These are phyloP conservation scores for Ochropacha duplaris DNA, from an alignment of 2,888 invertebrate genomes.

Conservation along the genomic window DNA sequence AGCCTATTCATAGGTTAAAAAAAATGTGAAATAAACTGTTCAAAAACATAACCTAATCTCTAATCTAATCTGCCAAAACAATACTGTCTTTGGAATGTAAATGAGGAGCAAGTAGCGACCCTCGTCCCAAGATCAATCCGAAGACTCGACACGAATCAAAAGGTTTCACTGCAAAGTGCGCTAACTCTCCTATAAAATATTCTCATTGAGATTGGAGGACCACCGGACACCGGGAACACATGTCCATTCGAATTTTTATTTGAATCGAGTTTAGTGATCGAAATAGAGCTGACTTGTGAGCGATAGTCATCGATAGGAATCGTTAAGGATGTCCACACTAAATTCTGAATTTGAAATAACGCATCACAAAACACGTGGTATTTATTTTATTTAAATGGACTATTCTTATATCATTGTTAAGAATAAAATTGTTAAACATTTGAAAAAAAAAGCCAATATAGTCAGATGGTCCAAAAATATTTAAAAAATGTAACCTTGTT, in stretches of 20 bases:
- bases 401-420: too few species aligned
- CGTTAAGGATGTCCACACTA: neutral
- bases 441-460: too few species aligned
- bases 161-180: neutral
- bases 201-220: constrained; percentile 17
- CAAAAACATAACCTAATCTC: neutral
- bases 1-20: too few species aligned
- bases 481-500: too few species aligned
- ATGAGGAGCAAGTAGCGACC: neutral
- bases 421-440: too few species aligned
- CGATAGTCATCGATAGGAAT: neutral
- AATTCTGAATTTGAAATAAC: too few species aligned
- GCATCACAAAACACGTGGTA: too few species aligned
- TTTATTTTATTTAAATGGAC: too few species aligned
- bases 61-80: neutral
- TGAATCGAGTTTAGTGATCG: neutral
- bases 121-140: neutral
- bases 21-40: too few species aligned
- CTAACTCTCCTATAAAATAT: neutral
- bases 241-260: constrained; percentile 12
- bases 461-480: too few species aligned
- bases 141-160: neutral
- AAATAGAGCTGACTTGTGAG: neutral
- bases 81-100: neutral
- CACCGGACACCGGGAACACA: constrained; percentile 28